These are phyloP conservation scores for Okamejei kenojei DNA, from an alignment of 2,797 vertebrate species.

Conservation along the genomic window DNA sequence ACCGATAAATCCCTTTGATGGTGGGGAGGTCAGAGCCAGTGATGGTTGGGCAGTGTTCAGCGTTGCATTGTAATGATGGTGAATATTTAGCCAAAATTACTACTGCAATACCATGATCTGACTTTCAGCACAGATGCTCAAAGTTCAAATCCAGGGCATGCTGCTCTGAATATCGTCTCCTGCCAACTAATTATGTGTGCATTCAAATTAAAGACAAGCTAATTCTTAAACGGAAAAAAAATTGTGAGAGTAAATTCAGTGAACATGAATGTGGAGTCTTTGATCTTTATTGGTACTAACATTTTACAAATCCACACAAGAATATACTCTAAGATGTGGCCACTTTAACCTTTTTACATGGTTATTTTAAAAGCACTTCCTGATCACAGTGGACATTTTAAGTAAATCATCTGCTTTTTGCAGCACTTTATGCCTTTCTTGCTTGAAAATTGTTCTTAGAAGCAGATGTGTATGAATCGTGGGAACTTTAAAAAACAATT, in stretches of 20 bases:
- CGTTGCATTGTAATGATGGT: too few relatives aligned
- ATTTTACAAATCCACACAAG: not conserved
- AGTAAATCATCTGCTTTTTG: not conserved
- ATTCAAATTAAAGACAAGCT: not conserved
- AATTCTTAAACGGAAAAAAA: not conserved
- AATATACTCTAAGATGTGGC: not conserved
- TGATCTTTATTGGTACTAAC: not conserved
- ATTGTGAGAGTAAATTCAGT: not conserved
- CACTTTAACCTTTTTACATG: not conserved
- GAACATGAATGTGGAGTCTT: not conserved
- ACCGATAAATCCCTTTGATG: too few relatives aligned
- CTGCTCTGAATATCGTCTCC: not conserved
- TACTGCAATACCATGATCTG: too few relatives aligned
- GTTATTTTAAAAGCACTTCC: not conserved
- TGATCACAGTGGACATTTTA: not conserved
- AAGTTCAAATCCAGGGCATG: too few relatives aligned
- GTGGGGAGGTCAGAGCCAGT: too few relatives aligned
- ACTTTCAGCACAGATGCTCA: not conserved
- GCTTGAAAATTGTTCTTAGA: not conserved
- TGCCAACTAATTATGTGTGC: not conserved
- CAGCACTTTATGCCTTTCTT: not conserved
- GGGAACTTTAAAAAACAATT: not conserved
- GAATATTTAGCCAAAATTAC: too few relatives aligned
- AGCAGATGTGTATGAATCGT: not conserved
- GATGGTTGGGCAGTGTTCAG: too few relatives aligned